A percentile compares a stretch with the other conserved stretches of the same genome.
Evolutionary conservation across 2,113 vertebrate genomes (phyloP).

Genomic region (Scomber colias): DNA sequence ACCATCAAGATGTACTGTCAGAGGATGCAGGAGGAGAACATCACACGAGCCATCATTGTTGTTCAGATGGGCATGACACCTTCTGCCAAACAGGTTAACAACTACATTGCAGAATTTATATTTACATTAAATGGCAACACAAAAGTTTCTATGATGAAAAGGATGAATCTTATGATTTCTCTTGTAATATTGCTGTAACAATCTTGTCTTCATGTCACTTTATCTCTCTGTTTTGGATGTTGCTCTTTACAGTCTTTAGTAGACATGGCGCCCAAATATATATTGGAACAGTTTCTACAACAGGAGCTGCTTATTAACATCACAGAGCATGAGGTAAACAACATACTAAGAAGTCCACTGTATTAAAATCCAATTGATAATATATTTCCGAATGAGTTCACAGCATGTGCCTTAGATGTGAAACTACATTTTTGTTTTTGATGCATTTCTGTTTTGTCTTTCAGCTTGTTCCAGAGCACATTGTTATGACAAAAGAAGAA

Average conservation of each 20-base stretch:
- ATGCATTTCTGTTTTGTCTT: slow-evolving; percentile 8
- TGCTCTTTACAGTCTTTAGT: slow-evolving; percentile 89
- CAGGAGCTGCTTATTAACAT: slow-evolving; percentile 99
- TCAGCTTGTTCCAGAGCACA: slow-evolving; percentile 97
- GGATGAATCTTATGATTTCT: not conserved
- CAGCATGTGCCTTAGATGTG: not conserved
- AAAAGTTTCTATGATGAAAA: not conserved
- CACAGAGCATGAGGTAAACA: slow-evolving; percentile 94
- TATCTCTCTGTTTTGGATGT: not conserved
- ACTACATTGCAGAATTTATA: too few species aligned
- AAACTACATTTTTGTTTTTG: not conserved
- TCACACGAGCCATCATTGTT: slow-evolving; percentile 95
- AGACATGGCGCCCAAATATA: slow-evolving; percentile 99
- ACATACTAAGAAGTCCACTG: not conserved
- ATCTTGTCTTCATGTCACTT: not conserved
- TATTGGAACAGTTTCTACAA: slow-evolving; percentile 97
- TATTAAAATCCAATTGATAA: not conserved
- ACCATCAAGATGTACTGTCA: slow-evolving; percentile 99
- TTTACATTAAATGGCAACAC: not conserved
- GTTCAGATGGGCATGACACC: slow-evolving; percentile 99
- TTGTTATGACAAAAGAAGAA: slow-evolving; percentile 98
- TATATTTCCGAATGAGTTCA: not conserved
- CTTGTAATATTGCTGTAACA: not conserved
- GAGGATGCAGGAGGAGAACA: slow-evolving; percentile 99
- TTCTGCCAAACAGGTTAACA: slow-evolving; percentile 94